Evolutionary conservation across 2,113 vertebrate genomes (phyloP), one percentile per base, ranked within the genome.

Genomic region (Theristicus caerulescens): DNA sequence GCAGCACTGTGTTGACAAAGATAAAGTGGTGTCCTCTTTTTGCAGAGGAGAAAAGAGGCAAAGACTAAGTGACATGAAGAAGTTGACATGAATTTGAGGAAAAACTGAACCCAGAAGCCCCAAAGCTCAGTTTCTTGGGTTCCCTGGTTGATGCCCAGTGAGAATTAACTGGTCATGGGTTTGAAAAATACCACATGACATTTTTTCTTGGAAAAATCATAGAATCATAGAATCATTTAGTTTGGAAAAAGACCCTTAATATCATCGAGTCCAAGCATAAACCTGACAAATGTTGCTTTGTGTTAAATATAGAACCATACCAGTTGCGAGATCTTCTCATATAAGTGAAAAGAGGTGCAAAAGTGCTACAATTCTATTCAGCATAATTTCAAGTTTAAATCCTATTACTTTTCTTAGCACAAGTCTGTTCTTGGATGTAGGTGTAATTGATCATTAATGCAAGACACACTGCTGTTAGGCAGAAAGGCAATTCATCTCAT

Each of bases 361-460:
- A 89, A 96, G 57, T 92, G 31, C 31, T 86, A 52, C 36, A 76
- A 3, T 61, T 82, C 46, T 84, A 24, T 87, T 89, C 57, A 57
- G 49, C 17, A 22, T 82, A 88, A 93, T 95, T 96, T 87, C 34
- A 86, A 87, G 61, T 92, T 96, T 78, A 92, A 96, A 69, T 83
- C 38, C 34, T 71, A 78, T 58, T 92, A 38, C 71, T 92, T 94
- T 93, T 91, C 80, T 76, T 92, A 89, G 65, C 29, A 91, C n/a
- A 79, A 74, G 32, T 79, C 72, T 88, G 55, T 84, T 84, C 61
- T 93, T 91, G 83, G 25, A n/a, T 91, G 88, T 92, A 88, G 83
- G 49, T 85, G 57, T 92, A 95, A 95, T 79, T 94, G 95, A 93
- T 96, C 86, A 74, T 94, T 95, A 96, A 92, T 54, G 80, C 65